These are phyloP conservation scores for Andrena fulva DNA, from an alignment of 2,888 invertebrate species.

Conservation along the genomic window DNA sequence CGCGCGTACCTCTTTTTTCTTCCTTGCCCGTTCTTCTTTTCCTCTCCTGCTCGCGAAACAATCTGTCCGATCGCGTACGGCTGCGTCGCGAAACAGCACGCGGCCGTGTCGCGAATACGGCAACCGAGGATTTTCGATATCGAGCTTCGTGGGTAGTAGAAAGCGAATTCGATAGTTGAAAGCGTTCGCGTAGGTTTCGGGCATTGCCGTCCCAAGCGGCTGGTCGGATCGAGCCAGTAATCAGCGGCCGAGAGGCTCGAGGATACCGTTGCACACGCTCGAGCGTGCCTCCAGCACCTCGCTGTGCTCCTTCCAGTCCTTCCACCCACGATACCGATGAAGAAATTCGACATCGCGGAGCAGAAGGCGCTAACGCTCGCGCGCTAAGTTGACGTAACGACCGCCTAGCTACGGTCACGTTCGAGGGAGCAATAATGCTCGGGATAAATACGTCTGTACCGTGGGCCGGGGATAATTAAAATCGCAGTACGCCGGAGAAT, in stretches of 20 bases:
- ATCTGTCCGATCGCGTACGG: constrained; percentile 24
- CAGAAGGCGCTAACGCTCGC: background rate
- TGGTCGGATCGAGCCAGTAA: background rate
- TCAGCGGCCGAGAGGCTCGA: background rate
- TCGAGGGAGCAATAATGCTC: constrained; percentile 54
- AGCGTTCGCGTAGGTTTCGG: too few relatives aligned
- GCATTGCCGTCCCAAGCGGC: too few relatives aligned
- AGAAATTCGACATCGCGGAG: background rate
- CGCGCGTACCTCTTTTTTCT: constrained; percentile 4
- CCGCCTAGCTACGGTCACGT: constrained; percentile 59
- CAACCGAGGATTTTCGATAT: background rate
- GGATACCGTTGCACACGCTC: background rate
- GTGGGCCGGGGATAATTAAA: constrained; percentile 53
- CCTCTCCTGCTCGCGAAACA: constrained; percentile 5
- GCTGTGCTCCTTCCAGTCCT: background rate
- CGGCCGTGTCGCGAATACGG: background rate
- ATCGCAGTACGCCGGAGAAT: constrained; percentile 46
- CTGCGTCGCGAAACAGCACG: background rate
- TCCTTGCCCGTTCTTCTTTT: background rate
- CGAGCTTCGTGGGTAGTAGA: too few relatives aligned
- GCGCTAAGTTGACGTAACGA: constrained; percentile 58
- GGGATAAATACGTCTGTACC: constrained; percentile 53
- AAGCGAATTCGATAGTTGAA: too few relatives aligned
- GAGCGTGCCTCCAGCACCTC: background rate
- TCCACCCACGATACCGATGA: background rate